Evolutionary conservation across 2,888 invertebrate genomes (phyloP).

Genomic region (Ecdyonurus torrentis): DNA sequence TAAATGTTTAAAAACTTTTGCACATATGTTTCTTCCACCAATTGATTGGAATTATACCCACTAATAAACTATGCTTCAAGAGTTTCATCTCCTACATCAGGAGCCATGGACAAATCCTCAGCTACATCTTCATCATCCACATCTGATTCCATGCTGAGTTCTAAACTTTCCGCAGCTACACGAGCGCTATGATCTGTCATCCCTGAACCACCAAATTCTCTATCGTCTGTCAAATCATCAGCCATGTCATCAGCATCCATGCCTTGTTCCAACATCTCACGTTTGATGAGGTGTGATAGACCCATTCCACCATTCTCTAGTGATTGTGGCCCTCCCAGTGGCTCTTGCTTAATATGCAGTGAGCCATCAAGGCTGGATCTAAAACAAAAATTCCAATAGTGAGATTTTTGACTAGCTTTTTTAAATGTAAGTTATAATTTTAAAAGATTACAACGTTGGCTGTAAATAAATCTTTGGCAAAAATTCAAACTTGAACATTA

Average conservation of each 20-base stretch:
- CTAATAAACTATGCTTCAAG: neutral
- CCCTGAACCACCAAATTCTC: slow-evolving; percentile 10
- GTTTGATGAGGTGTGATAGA: slow-evolving; percentile 14
- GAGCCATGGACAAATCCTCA: slow-evolving; percentile 15
- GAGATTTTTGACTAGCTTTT: neutral
- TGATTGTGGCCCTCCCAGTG: neutral
- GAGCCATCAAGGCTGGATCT: slow-evolving; percentile 13
- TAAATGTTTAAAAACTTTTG: neutral
- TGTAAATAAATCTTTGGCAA: no score
- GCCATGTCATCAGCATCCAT: slow-evolving; percentile 12
- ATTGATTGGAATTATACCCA: no score
- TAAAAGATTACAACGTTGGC: no score
- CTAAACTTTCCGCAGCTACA: slow-evolving; percentile 7
- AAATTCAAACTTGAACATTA: no score
- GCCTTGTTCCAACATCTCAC: slow-evolving; percentile 14
- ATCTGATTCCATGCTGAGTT: slow-evolving; percentile 11
- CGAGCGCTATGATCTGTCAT: slow-evolving; percentile 6
- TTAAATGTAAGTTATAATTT: neutral
- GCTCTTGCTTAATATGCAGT: slow-evolving; percentile 14
- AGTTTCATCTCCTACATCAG: slow-evolving; percentile 10
- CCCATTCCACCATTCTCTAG: slow-evolving; percentile 2
- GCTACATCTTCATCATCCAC: slow-evolving; percentile 14
- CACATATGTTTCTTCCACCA: neutral
- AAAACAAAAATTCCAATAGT: neutral
- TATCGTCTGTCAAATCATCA: slow-evolving; percentile 6